These are phyloP conservation scores for Cotesia typhae DNA, from an alignment of 1,140 invertebrate genomes.

Conservation along the genomic window DNA sequence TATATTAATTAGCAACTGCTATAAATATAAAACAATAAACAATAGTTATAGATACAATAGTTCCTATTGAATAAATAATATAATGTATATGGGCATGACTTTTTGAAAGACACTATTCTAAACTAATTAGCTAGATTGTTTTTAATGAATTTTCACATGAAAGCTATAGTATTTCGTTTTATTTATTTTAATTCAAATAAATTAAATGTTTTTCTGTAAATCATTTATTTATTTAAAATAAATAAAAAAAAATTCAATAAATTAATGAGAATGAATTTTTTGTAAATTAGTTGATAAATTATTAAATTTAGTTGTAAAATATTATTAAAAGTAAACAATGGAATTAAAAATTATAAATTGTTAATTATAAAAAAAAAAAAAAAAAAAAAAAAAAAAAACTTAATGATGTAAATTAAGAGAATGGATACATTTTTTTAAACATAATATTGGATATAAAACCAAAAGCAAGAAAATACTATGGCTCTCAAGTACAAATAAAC, in stretches of 20 bases:
- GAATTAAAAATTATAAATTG: too few relatives aligned
- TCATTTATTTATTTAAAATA: too few relatives aligned
- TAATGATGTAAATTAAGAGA: neutral
- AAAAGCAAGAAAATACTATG: slow-evolving; percentile 20
- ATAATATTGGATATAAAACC: neutral
- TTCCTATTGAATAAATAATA: slow-evolving; percentile 7
- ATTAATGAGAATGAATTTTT: too few relatives aligned
- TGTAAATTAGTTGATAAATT: too few relatives aligned
- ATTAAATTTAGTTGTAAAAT: too few relatives aligned
- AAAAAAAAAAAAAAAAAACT: too few relatives aligned
- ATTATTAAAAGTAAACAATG: too few relatives aligned
- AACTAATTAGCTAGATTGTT: slow-evolving; percentile 7
- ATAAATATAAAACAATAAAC: slow-evolving; percentile 35
- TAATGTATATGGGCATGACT: slow-evolving; percentile 10
- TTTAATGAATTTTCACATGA: slow-evolving; percentile 53
- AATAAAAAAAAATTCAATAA: too few relatives aligned
- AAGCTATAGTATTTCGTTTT: slow-evolving; percentile 47
- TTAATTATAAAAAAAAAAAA: too few relatives aligned
- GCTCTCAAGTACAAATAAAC: slow-evolving; percentile 24
- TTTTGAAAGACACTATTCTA: neutral
- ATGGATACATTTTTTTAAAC: neutral
- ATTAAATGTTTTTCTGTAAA: too few relatives aligned
- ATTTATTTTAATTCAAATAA: neutral
- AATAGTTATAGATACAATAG: slow-evolving; percentile 13
- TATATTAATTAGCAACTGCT: slow-evolving; percentile 23